Evolutionary conservation across 2,888 invertebrate species (phyloP).

Genomic region (Chironomus riparius): DNA sequence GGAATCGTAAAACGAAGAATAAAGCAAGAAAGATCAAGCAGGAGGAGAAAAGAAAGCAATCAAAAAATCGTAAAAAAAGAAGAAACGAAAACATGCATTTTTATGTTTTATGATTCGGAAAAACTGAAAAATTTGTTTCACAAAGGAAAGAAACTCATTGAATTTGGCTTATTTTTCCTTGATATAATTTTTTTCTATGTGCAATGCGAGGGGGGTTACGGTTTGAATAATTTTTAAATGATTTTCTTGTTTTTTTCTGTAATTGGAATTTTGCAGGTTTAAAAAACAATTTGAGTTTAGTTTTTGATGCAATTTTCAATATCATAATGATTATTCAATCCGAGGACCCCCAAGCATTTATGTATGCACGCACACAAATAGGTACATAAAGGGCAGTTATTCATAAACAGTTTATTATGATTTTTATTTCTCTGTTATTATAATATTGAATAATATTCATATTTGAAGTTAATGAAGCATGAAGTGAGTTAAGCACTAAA

Average conservation of each 20-base stretch:
- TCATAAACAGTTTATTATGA: constrained; percentile 11
- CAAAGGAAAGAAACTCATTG: neutral
- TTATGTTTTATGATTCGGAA: neutral
- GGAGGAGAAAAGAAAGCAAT: constrained; percentile 1
- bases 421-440: constrained; percentile 2
- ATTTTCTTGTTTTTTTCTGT: too few species aligned
- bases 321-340: too few species aligned
- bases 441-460: neutral
- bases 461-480: constrained; percentile 8
- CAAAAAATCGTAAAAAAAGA: neutral
- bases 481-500: neutral
- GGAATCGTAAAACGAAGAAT: neutral
- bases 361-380: neutral
- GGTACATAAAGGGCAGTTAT: neutral
- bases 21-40: neutral
- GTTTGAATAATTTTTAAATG: too few species aligned
- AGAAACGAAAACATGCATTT: neutral
- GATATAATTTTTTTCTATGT: too few species aligned
- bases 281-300: too few species aligned
- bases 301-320: too few species aligned
- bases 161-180: too few species aligned
- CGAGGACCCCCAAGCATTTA: neutral
- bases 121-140: neutral
- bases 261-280: too few species aligned
- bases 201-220: too few species aligned